Evolutionary conservation across 1,140 invertebrate genomes (phyloP), one percentile per base, ranked within the genome.

Genomic region (Trachymyrmex septentrionalis): DNA sequence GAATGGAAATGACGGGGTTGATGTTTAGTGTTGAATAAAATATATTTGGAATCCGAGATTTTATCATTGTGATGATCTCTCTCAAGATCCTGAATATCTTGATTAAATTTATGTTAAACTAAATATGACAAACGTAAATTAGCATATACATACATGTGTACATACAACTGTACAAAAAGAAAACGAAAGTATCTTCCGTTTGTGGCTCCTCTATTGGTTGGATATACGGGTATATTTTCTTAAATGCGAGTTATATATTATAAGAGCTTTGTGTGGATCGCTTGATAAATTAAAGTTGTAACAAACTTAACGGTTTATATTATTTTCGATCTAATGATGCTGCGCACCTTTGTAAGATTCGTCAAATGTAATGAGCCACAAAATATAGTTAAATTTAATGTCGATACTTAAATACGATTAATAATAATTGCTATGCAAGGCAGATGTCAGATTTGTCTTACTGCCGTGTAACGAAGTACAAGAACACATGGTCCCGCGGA

Each of bases 11-110:
- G 27, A 78, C 27, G 64, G 48, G 55, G 24, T 75, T 21, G 76
- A 63, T 64, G 67, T 48, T 87, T 63, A 61, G 61, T 85, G 53
- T 92, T 88, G 82, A 92, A 92, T 92, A 92, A 92, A 92, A 92
- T 92, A 92, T 92, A 91, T 91, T 91, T 92, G 75, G 84, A 87
- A 92, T 67, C 90, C 86, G 71, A 91, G 88, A 86, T 85, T 61
- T 78, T 61, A 63, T 76, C 66, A 85, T 71, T 80, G 75, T 16
- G 77, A 80, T 21, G 38, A 81, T 75, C 63, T 75, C 63, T 76
- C 53, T 44, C 7, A 77, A 48, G 30, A 34, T 84, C 55, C 24
- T 84, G 71, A 85, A 85, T 61, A 80, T 61, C 85, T 88, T 50
- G 53, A 66, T 87, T 61, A 84, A 75, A n/a, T 75, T 53, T 50